Base-by-base conservation (phyloP, 2,797 vertebrate species). In the Ara ararauna region DNA sequence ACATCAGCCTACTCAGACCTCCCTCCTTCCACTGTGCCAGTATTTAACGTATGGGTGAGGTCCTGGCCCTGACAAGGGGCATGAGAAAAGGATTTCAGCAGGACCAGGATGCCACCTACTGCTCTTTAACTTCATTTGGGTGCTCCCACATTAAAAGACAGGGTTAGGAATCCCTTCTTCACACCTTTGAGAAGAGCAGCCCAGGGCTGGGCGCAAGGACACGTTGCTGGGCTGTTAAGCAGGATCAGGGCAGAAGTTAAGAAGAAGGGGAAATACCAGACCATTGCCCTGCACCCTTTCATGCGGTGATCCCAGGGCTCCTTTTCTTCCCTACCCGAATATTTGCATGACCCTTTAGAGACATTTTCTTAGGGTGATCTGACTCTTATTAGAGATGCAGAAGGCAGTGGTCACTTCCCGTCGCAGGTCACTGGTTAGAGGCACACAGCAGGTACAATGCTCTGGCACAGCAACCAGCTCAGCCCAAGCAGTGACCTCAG, bases 91-190 rank as follows among this genome's bases (percentile, higher is more conserved):
- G 61, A 56, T 42, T 94, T 78, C 76, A 68, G 70, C 73, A 78
- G 85, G 79, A 79, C 38, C 90, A 79, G 88, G 86, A 89, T 93
- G 90, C 91, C 91, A 85, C 87, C 74, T 82, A 27, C 94, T 90
- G 92, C 94, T 85, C 84, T 73, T 70, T 45, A 30, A 62, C 70
- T 84, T 64, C 53, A 36, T 62, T 17, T 64, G 76, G 30, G 13
- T 42, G 9, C 24, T 86, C 53, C 34, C 48, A 48, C 54, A 16
- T 47, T 48, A 44, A 85, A 87, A 87, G 6, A 8, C 6, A 17
- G 27, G 8, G 20, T 68, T 68, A 70, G 34, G 36, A 87, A 83
- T 30, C 23, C 6, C 47, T 85, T 70, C 66, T 79, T 54, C 44
- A n/a, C n/a, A 22, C 11, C 26, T 5, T 14, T 42, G 30, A 48